These are phyloP conservation scores for Holacanthella duospinosa DNA, from an alignment of 2,888 invertebrate genomes.

Conservation along the genomic window DNA sequence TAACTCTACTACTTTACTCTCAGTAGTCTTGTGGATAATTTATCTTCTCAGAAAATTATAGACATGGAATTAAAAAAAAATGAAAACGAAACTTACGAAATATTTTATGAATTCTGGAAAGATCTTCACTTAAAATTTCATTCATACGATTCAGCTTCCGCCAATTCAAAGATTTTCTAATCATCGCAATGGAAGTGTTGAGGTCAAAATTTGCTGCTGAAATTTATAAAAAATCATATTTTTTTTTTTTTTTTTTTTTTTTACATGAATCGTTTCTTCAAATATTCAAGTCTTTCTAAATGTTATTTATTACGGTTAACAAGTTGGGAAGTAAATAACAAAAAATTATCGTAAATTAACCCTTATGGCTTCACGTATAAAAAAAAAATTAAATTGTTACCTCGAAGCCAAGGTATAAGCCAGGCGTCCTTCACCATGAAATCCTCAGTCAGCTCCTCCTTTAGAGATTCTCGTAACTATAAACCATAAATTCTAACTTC, in stretches of 20 bases:
- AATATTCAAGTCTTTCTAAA: too few relatives aligned
- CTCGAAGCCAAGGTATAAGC: constrained; percentile 5
- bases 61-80: too few relatives aligned
- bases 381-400: too few relatives aligned
- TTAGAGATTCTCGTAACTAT: not conserved
- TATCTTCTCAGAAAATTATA: too few relatives aligned
- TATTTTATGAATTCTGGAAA: not conserved
- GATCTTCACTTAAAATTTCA: not conserved
- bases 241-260: not conserved
- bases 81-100: not conserved
- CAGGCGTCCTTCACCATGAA: constrained; percentile 7
- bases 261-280: not conserved
- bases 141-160: not conserved
- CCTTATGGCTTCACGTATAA: too few relatives aligned
- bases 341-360: too few relatives aligned
- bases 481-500: not conserved
- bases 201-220: not conserved
- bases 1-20: too few relatives aligned
- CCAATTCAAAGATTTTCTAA: not conserved
- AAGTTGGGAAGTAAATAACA: too few relatives aligned
- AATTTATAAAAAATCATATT: not conserved
- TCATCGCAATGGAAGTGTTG: not conserved
- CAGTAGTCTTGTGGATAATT: too few relatives aligned
- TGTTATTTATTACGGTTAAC: too few relatives aligned
- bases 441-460: not conserved